These are phyloP conservation scores for Sinella curviseta DNA, from an alignment of 1,140 invertebrate species.

Conservation along the genomic window DNA sequence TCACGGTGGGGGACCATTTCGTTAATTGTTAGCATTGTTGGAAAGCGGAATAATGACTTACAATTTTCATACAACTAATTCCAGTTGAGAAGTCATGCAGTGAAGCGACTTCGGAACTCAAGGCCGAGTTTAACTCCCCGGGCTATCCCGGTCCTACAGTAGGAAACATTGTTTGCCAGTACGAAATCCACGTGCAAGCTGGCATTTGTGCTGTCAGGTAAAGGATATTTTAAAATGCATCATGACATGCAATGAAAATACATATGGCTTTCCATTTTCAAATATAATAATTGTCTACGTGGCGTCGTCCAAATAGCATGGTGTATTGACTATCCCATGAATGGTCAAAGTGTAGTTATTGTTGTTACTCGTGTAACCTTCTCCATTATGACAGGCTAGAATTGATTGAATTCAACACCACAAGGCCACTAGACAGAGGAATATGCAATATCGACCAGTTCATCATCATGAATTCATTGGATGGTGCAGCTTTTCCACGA, in stretches of 20 bases:
- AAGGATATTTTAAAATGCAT: no score
- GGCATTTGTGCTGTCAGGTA: conserved; percentile 53
- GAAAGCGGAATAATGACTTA: neutral
- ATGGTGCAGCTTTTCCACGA: conserved; percentile 54
- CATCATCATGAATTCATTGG: conserved; percentile 54
- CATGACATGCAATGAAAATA: neutral
- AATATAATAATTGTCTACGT: conserved; percentile 25
- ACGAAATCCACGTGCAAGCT: conserved; percentile 51
- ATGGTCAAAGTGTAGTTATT: neutral
- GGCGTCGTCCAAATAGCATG: no score
- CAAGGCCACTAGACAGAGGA: conserved; percentile 53
- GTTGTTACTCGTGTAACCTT: neutral
- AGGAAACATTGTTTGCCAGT: conserved; percentile 54
- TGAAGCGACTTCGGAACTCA: conserved; percentile 50
- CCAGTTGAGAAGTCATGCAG: conserved; percentile 53
- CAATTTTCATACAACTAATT: neutral
- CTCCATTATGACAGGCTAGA: conserved; percentile 47
- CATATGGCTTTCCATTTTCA: neutral
- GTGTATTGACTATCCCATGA: no score
- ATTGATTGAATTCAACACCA: conserved; percentile 53
- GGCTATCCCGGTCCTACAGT: conserved; percentile 51
- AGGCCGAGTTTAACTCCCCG: conserved; percentile 53
- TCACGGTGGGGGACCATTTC: no score
- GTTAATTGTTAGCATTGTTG: neutral
- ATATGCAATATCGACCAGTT: conserved; percentile 56